Conservation (phyloP, 2,888 invertebrate genomes). For the Willowsia nigromaculata region DNA sequence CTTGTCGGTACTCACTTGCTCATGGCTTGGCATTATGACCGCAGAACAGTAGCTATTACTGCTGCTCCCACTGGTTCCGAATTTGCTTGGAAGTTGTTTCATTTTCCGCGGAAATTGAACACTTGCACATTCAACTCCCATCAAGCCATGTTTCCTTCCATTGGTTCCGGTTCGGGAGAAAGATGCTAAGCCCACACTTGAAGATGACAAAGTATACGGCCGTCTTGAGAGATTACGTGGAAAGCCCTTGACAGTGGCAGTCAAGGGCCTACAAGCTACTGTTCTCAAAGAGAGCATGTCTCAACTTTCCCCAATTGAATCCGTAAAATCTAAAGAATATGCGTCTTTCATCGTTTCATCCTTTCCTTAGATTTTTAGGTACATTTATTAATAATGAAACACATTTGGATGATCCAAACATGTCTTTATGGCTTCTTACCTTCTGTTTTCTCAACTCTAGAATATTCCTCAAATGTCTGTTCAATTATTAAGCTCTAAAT, state of each 20-base stretch:
- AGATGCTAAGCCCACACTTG: slow-evolving; percentile 43
- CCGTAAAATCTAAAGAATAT: neutral
- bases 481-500: too few relatives aligned
- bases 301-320: neutral
- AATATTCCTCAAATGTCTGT: too few relatives aligned
- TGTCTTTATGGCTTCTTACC: too few relatives aligned
- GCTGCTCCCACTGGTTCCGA: neutral
- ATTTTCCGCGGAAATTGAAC: slow-evolving; percentile 51
- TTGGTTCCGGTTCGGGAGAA: slow-evolving; percentile 59
- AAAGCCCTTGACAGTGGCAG: neutral
- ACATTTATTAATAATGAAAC: too few relatives aligned
- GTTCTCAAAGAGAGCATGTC: slow-evolving; percentile 34
- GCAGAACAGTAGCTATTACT: slow-evolving; percentile 28
- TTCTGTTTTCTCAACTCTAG: too few relatives aligned
- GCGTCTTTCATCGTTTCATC: neutral
- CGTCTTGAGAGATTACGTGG: neutral
- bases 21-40: slow-evolving; percentile 57
- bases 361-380: neutral
- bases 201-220: neutral
- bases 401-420: too few relatives aligned
- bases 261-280: neutral
- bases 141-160: slow-evolving; percentile 56
- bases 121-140: slow-evolving; percentile 56
- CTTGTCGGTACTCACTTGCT: slow-evolving; percentile 39
- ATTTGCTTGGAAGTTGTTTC: neutral